Evolutionary conservation across 2,888 invertebrate species (phyloP).

Genomic region (Heliconius erato): DNA sequence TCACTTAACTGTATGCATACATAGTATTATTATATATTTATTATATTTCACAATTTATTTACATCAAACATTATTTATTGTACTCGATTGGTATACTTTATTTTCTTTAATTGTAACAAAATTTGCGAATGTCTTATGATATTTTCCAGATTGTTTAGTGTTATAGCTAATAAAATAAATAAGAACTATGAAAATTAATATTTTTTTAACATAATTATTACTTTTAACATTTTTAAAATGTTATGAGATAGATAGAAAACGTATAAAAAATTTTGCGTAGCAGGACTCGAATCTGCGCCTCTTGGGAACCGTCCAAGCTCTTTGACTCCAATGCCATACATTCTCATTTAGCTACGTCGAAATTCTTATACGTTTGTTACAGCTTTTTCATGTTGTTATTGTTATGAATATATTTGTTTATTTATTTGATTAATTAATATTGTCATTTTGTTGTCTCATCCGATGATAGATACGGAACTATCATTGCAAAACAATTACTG

Average conservation of each 20-base stretch:
- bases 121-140: constrained; percentile 36
- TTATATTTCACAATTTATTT: constrained; percentile 76
- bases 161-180: not conserved
- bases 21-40: constrained; percentile 51
- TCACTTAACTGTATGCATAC: constrained; percentile 64
- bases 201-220: not conserved
- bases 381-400: not conserved
- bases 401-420: not conserved
- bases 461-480: not conserved
- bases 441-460: not conserved
- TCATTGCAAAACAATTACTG: not conserved
- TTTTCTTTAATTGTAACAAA: constrained; percentile 60
- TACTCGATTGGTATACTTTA: constrained; percentile 82
- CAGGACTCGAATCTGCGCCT: too few species aligned
- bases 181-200: not conserved
- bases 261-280: too few species aligned
- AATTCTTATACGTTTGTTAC: too few species aligned
- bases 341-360: too few species aligned
- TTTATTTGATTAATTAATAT: not conserved
- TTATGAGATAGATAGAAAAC: not conserved
- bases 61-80: constrained; percentile 84
- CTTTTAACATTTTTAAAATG: not conserved
- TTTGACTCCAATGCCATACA: too few species aligned
- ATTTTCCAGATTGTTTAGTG: constrained; percentile 47
- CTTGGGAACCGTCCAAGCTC: too few species aligned